Base-by-base conservation (phyloP, 1,140 invertebrate species). In the Nasonia giraulti region DNA sequence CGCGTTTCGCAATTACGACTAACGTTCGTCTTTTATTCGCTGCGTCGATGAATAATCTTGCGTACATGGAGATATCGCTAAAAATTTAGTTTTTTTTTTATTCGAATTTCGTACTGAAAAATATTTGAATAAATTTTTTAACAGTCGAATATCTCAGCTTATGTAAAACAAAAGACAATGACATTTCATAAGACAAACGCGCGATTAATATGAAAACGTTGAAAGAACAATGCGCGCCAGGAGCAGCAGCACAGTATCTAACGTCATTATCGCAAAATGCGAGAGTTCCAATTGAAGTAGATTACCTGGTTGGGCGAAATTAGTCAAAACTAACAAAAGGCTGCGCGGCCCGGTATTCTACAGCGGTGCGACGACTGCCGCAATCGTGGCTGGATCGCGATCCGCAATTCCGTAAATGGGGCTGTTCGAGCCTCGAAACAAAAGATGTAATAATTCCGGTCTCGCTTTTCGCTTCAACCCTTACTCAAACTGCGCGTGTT, bases 371-470 rank as follows among this genome's bases (percentile, higher is more conserved):
- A 20, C 55, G 55, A n/a, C 20, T 82, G 86, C 87, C 87, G 87
- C 91, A 92, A 92, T 92, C 91, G 91, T 85, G 86, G 89, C 86
- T 87, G 89, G 85, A 92, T 91, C 91, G 89, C 91, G 91, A 92
- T 93, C 91, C 90, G 90, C 91, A 91, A 92, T 92, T 92, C 90
- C 90, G 86, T 90, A 92, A 93, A 92, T 92, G 90, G 91, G 89
- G 91, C 90, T 91, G 87, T 92, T 91, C 89, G 89, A 89, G 89
- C 87, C 89, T 91, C 88, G 87, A 89, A 91, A 93, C 92, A 93
- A 92, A 92, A 92, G 92, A 92, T 92, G 90, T 92, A 92, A 93
- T 93, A 93, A 93, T 92, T 93, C 89, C 91, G 90, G 87, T 86
- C 17, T 88, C 87, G 88, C 87, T 89, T 91, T 89, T 87, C 85